A percentile compares a stretch with the other conserved stretches of the same genome.
Evolutionary conservation across 2,113 vertebrate genomes (phyloP).

Genomic region (Nothoprocta pentlandii): DNA sequence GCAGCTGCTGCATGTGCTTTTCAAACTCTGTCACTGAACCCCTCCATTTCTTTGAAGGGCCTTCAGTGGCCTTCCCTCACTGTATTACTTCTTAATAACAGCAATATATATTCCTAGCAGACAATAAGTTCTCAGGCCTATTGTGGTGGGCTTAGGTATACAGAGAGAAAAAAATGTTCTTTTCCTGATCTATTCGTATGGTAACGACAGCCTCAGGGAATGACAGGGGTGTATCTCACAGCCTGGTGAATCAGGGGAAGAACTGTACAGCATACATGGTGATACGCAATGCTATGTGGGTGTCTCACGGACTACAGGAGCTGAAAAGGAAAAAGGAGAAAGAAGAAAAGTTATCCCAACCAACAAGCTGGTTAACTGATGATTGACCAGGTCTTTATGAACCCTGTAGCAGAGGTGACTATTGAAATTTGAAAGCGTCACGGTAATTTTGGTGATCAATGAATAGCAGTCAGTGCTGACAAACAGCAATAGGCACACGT

Average conservation of each 20-base stretch:
- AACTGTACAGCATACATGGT: fast-evolving
- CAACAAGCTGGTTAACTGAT: background rate
- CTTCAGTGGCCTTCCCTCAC: background rate
- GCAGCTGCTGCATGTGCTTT: background rate
- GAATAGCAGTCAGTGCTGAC: background rate
- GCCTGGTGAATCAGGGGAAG: background rate
- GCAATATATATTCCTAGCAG: background rate
- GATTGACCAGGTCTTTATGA: background rate
- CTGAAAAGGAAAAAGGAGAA: background rate
- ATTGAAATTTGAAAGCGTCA: background rate
- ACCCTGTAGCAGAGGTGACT: background rate
- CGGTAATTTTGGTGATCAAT: background rate
- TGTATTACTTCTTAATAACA: background rate
- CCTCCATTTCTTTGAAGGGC: background rate
- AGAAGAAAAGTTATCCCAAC: background rate
- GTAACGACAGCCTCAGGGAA: background rate
- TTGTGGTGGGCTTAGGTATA: background rate
- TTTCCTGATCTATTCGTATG: background rate
- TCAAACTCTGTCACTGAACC: background rate
- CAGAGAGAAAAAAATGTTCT: background rate
- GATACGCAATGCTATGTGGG: background rate
- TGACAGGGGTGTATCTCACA: background rate
- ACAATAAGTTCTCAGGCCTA: background rate
- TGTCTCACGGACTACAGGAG: background rate
- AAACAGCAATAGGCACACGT: background rate